Evolutionary conservation across 2,113 vertebrate genomes (phyloP).

Genomic region (Centropus unirufus): DNA sequence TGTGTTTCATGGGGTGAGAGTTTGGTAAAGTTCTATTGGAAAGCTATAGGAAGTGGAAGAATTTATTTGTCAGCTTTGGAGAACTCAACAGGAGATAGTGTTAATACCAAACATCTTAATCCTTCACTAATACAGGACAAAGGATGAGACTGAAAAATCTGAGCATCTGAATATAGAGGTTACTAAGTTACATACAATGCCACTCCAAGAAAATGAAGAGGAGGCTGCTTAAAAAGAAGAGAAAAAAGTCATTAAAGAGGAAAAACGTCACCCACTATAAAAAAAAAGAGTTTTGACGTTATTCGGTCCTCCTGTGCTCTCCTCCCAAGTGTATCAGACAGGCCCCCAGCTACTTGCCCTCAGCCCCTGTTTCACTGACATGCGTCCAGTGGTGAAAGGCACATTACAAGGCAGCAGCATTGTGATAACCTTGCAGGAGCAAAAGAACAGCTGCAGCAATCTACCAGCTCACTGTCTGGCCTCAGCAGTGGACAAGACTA

Average conservation of each 20-base stretch:
- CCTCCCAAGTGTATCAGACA: background rate
- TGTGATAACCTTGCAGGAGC: background rate
- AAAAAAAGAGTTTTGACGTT: background rate
- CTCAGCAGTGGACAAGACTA: background rate
- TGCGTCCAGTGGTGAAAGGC: background rate
- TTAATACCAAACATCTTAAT: background rate
- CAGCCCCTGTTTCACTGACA: background rate
- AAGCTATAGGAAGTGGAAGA: background rate
- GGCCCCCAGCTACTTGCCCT: background rate
- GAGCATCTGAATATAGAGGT: background rate
- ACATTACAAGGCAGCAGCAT: background rate
- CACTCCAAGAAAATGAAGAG: background rate
- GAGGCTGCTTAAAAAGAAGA: background rate
- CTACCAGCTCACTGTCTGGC: background rate
- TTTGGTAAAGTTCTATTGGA: background rate
- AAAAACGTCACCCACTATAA: background rate
- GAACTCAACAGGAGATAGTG: background rate
- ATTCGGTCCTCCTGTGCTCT: background rate
- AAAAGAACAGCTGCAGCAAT: background rate
- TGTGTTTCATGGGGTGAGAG: background rate
- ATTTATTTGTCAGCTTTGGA: background rate
- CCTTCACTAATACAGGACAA: background rate
- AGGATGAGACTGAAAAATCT: background rate
- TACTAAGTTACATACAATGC: background rate
- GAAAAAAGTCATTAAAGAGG: background rate